Evolutionary conservation across 2,797 vertebrate species (phyloP).

Genomic region (Orestias chungarensis): DNA sequence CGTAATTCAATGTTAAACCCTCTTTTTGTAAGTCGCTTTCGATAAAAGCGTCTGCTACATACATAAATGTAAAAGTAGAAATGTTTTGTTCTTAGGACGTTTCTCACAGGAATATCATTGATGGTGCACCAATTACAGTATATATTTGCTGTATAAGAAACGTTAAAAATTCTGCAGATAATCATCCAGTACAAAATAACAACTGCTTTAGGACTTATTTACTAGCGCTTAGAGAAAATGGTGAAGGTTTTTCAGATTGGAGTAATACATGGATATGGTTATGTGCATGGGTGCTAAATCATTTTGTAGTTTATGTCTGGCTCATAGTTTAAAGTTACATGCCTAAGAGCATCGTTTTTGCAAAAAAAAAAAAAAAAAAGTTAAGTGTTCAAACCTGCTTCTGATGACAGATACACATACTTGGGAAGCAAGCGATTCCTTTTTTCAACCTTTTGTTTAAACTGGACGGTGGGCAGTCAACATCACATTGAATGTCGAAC

Average conservation of each 20-base stretch:
- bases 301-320: neutral
- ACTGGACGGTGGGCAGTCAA: slow-evolving; percentile 47
- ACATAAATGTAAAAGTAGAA: too few relatives aligned
- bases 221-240: too few relatives aligned
- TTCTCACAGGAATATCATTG: neutral
- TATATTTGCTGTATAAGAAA: neutral
- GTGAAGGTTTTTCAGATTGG: neutral
- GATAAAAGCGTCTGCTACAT: too few relatives aligned
- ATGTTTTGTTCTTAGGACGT: neutral
- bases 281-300: neutral
- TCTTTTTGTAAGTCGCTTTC: too few relatives aligned
- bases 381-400: neutral
- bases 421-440: slow-evolving; percentile 14
- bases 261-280: neutral
- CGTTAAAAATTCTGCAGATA: neutral
- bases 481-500: slow-evolving; percentile 34
- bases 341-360: neutral
- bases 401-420: neutral
- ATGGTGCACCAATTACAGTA: neutral
- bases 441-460: slow-evolving; percentile 64
- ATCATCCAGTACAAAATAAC: neutral
- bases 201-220: neutral
- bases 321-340: neutral
- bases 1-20: too few relatives aligned
- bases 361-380: neutral